Evolutionary conservation across 2,113 vertebrate species (phyloP).

Genomic region (Sinocyclocheilus rhinocerous): DNA sequence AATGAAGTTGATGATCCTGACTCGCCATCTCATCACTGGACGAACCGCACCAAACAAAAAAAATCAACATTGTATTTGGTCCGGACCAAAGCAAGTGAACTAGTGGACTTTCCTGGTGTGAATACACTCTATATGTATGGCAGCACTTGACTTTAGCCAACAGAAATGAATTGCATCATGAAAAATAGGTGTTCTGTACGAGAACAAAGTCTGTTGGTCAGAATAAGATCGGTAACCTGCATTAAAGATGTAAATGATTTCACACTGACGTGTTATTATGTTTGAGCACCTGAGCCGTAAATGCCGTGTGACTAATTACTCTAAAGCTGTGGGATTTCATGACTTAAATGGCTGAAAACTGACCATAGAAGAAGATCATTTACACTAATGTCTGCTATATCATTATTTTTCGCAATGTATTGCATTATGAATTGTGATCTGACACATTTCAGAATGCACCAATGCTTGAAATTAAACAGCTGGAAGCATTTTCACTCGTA

Average conservation of each 20-base stretch:
- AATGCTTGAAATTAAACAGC: slow-evolving; percentile 2
- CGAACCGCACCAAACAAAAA: too few species aligned
- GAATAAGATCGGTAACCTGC: not conserved
- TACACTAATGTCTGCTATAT: not conserved
- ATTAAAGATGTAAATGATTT: not conserved
- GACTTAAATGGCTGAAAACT: not conserved
- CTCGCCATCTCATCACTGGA: too few species aligned
- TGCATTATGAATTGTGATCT: not conserved
- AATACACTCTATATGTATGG: not conserved
- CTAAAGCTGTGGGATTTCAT: not conserved
- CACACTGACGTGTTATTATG: not conserved
- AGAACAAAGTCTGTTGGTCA: not conserved
- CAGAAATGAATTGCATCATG: not conserved
- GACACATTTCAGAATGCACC: not conserved
- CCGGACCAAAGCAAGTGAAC: too few species aligned
- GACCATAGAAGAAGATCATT: not conserved
- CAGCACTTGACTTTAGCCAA: not conserved
- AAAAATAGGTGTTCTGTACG: not conserved
- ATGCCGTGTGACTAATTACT: not conserved
- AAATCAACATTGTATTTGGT: too few species aligned
- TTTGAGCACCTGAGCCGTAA: not conserved
- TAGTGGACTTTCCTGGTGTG: too few species aligned
- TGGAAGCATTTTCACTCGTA: not conserved
- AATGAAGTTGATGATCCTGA: too few species aligned
- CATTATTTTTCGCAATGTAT: not conserved